Base-by-base conservation (phyloP, 2,797 vertebrate species). In the Podargus strigoides region DNA sequence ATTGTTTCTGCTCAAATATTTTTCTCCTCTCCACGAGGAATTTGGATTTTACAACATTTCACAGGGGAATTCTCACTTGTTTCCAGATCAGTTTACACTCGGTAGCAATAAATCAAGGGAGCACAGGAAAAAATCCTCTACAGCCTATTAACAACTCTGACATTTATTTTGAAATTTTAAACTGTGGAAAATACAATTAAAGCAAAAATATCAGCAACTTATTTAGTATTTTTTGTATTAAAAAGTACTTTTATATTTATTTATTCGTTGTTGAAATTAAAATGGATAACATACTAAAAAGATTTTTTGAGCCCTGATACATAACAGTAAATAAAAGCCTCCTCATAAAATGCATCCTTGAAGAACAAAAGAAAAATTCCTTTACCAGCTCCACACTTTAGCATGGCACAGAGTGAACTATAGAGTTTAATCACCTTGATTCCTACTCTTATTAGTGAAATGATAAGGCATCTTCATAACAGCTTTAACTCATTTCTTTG, bases 11-110 rank as follows among this genome's bases (percentile, higher is more conserved):
- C 68, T 76, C 72, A 92, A 93, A 94, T 82, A 82, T 90, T 96
- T 92, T 92, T 89, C 81, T 93, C 87, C 32, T 94, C 85, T 94
- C 94, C 77, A 2, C 56, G 47, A 93, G 93, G 90, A 95, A 96
- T 96, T 97, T 93, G 89, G 87, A 97, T 96, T 97, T 97, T 94
- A 95, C 92, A 96, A 87, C 85, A 96, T 96, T 95, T 96, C 63
- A 2, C 94, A 77, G 37, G 93, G 89, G 91, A 92, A 93, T 97
- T 96, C 94, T 96, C 85, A 89, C 80, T 96, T 95, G 90, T 97
- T 97, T 93, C 90, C 70, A 94, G 76, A 94, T 97, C 95, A 95
- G 81, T 97, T 97, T 96, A 91, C 92, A 83, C 74, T 96, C 93
- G 90, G 46, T 30, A 89, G 84, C 72, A 90, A 94, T 95, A 96